These are phyloP conservation scores for Penaeus monodon DNA, from an alignment of 2,888 invertebrate species.

Conservation along the genomic window DNA sequence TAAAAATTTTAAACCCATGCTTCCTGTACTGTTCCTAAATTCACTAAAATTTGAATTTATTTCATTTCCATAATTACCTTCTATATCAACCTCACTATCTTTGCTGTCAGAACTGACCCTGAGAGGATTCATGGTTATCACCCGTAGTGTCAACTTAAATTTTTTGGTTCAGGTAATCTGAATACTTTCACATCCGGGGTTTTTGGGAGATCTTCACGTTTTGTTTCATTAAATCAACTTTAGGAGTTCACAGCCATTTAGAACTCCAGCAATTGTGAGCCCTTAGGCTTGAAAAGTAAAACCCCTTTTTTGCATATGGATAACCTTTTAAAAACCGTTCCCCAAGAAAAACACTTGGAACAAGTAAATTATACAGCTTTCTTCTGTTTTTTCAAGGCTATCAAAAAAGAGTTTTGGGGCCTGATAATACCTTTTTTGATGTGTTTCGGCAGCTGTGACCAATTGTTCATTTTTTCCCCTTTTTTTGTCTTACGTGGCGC, in stretches of 20 bases:
- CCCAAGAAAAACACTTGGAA: constrained; percentile 47
- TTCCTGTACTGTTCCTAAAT: too few relatives aligned
- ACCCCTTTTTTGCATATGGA: constrained; percentile 55
- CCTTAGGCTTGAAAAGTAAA: constrained; percentile 45
- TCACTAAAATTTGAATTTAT: not conserved
- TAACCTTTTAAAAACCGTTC: constrained; percentile 56
- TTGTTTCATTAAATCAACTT: constrained; percentile 25
- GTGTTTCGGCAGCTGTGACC: not conserved
- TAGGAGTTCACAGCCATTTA: constrained; percentile 34
- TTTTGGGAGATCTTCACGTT: constrained; percentile 10
- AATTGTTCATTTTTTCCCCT: constrained; percentile 5
- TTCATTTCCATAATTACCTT: constrained; percentile 3
- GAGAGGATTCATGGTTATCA: constrained; percentile 45
- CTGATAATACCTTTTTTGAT: constrained; percentile 8
- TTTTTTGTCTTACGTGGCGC: constrained; percentile 59
- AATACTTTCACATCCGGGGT: constrained; percentile 28
- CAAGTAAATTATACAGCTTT: constrained; percentile 36
- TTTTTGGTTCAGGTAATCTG: constrained; percentile 53
- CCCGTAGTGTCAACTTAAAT: constrained; percentile 36
- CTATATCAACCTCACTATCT: constrained; percentile 37
- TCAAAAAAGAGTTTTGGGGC: constrained; percentile 43
- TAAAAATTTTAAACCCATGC: not conserved
- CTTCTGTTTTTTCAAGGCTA: constrained; percentile 37
- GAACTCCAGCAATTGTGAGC: constrained; percentile 44
- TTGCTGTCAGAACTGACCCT: constrained; percentile 51